A percentile compares a stretch with the other conserved stretches of the same genome.
These are phyloP conservation scores for Brachyhypopomus occidentalis DNA, from an alignment of 2,113 vertebrate species.

Conservation along the genomic window DNA sequence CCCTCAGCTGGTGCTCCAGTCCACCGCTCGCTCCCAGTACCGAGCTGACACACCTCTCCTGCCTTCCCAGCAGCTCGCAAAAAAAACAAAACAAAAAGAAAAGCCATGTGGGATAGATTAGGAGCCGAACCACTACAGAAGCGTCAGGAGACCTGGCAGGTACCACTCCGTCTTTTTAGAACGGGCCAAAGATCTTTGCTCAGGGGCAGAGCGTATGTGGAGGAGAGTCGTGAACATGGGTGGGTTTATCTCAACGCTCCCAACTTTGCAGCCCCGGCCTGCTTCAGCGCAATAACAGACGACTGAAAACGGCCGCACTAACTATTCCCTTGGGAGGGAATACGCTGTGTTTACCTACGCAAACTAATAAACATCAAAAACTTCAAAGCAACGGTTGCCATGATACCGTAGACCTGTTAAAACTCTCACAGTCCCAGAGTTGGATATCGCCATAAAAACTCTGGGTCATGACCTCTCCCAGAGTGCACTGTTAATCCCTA, in stretches of 20 bases:
- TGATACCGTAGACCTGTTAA: slow-evolving; percentile 23
- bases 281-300: slow-evolving; percentile 27
- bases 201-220: neutral
- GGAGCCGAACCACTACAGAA: neutral
- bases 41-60: slow-evolving; percentile 23
- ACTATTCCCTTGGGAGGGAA: too few species aligned
- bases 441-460: neutral
- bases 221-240: neutral
- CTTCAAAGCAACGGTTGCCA: slow-evolving; percentile 24
- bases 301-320: slow-evolving; percentile 41
- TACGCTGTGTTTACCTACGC: neutral
- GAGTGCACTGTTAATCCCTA: neutral
- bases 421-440: neutral
- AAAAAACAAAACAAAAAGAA: neutral
- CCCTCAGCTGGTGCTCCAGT: slow-evolving; percentile 40
- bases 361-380: slow-evolving; percentile 18
- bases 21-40: neutral
- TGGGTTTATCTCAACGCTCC: neutral
- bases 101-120: slow-evolving; percentile 32
- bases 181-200: neutral
- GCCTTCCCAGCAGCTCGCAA: slow-evolving; percentile 13
- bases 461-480: neutral
- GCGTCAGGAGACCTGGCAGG: neutral
- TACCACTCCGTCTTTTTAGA: neutral
- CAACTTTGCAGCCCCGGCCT: slow-evolving; percentile 3